Evolutionary conservation across 2,888 invertebrate species (phyloP).

Genomic region (Notodonta dromedarius): DNA sequence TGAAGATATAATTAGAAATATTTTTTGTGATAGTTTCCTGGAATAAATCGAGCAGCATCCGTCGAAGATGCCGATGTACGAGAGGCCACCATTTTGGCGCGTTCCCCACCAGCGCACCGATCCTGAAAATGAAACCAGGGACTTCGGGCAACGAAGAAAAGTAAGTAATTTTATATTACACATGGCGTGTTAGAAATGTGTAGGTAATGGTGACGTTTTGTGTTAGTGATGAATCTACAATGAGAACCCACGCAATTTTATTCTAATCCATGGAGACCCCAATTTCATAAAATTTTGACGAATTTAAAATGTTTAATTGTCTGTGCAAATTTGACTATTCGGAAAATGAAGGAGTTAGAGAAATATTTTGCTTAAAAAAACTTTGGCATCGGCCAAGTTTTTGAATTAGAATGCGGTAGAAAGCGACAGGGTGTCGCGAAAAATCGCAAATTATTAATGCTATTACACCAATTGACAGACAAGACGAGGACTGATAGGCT

Average conservation of each 20-base stretch:
- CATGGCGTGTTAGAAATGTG: not conserved
- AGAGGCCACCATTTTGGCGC: constrained; percentile 87
- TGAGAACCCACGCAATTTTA: not conserved
- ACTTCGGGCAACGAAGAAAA: constrained; percentile 55
- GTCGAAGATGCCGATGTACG: constrained; percentile 80
- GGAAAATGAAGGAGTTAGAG: not conserved
- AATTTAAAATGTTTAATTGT: not conserved
- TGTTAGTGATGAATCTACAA: not conserved
- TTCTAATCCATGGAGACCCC: not conserved
- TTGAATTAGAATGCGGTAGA: not conserved
- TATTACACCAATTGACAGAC: constrained; percentile 1
- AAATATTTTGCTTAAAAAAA: not conserved
- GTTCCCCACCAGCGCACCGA: constrained; percentile 74
- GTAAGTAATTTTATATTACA: constrained; percentile 38
- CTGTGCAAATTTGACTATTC: not conserved
- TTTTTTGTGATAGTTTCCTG: constrained; percentile 43
- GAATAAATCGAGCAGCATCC: constrained; percentile 26
- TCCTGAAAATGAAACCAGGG: constrained; percentile 70
- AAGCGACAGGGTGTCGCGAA: not conserved
- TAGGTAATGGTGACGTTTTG: not conserved
- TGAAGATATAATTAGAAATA: constrained; percentile 20
- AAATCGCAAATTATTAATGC: not conserved
- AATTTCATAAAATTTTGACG: not conserved
- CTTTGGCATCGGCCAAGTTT: not conserved
- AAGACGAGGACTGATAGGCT: not conserved